Evolutionary conservation across 1,140 invertebrate species (phyloP), one percentile per base, ranked within the genome.

Genomic region (Caerostris darwini): DNA sequence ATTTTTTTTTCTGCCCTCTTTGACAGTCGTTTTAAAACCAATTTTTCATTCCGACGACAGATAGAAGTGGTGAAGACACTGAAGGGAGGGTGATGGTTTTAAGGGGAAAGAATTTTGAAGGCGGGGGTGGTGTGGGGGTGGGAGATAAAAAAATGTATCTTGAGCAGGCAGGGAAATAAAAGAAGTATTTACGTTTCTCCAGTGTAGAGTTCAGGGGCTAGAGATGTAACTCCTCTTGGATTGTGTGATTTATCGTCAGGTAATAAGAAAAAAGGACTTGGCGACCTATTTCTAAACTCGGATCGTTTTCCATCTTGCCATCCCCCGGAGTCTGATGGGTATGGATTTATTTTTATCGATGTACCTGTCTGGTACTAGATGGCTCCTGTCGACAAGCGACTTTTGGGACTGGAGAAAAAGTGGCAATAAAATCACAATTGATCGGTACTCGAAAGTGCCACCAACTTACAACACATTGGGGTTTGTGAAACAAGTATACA

Each of bases 21-120:
- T 93, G 92, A 93, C 83, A 93, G 92, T 93, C 92, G 92, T 93
- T 93, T 93, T 93, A 93, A 93, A 93, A 93, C 82, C 92, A 67
- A 93, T 93, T 93, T 93, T 93, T 93, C 92, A 93, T 56, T 87
- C 71, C 50, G 61, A 85, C 56, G 64, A 71, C 14, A n/a, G 53
- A 58, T 57, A 54, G 90, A 50, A n/a, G 12, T 10, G 17, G 50
- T 57, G 14, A 91, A 91, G 82, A 91, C 59, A 34, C 56, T 85
- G 10, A 19, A 34, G 87, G 54, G 67, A n/a, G 54, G 64, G 34
- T 8, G 3, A 58, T 17, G 53, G 85, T 64, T 85, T 85, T 85
- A 58, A 57, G n/a, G 50, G 56, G 71, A 90, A 7, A 56, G 19
- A 90, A 56, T 86, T 8, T 88, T 57, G 19, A 67, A 53, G 7